phyloP scores from a whole-genome alignment of 1,140 invertebrate genomes.

The Helicoverpa armigera region DNA sequence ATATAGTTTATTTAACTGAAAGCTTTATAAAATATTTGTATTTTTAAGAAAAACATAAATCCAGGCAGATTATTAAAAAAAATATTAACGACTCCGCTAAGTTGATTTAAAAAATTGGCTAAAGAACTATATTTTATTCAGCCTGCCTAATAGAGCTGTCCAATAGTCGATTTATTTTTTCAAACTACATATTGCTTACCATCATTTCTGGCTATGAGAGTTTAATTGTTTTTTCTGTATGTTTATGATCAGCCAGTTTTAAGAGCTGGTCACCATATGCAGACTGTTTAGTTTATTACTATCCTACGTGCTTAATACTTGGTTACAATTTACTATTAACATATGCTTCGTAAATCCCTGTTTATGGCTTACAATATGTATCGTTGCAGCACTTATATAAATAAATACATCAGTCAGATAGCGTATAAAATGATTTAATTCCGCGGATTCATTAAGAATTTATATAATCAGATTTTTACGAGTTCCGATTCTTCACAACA shows the following conservation, averaged over 20 bases:
- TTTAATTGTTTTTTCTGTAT: conserved; percentile 35
- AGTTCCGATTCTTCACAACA: neutral
- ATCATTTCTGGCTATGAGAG: neutral
- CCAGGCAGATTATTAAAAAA: no score
- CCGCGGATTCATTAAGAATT: no score
- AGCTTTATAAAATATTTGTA: no score
- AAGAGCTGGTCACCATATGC: conserved; percentile 37
- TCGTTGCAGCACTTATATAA: conserved; percentile 18
- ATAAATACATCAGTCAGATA: neutral
- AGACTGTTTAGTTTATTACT: conserved; percentile 39
- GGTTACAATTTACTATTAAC: conserved; percentile 44
- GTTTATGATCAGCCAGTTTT: neutral
- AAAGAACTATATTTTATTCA: neutral
- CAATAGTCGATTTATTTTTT: conserved; percentile 19
- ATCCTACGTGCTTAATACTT: conserved; percentile 24
- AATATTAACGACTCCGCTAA: no score
- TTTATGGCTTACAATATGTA: conserved; percentile 12
- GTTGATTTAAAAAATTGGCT: no score
- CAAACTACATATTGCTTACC: neutral
- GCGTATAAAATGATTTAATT: neutral
- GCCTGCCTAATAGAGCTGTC: conserved; percentile 19
- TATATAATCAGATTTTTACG: neutral
- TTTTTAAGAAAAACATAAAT: no score
- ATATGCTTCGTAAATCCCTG: conserved; percentile 38
- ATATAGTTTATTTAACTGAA: no score